Percentiles rank a stretch among this genome's conserved stretches.
Evolutionary conservation across 2,113 vertebrate species (phyloP).

Genomic region (Aleadryas rufinucha): DNA sequence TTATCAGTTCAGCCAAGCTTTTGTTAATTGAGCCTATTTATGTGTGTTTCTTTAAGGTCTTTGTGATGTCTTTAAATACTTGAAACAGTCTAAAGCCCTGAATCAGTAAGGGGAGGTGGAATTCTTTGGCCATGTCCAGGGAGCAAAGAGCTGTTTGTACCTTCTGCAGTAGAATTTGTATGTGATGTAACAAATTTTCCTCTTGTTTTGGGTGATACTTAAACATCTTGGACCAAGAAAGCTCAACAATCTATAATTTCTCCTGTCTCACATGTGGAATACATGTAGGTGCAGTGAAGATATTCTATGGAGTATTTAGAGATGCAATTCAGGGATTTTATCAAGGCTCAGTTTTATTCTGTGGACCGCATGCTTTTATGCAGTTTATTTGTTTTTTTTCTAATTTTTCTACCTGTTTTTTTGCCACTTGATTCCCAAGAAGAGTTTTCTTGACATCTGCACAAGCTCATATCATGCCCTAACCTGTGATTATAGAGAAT

Average conservation of each 20-base stretch:
- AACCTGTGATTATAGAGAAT: not conserved
- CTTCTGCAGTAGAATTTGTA: not conserved
- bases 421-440: not conserved
- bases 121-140: not conserved
- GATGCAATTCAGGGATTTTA: not conserved
- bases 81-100: not conserved
- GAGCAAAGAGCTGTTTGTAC: not conserved
- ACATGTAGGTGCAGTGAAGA: not conserved
- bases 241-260: not conserved
- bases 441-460: not conserved
- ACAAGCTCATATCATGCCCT: not conserved
- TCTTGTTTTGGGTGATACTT: not conserved
- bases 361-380: not conserved
- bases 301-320: not conserved
- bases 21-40: not conserved
- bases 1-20: not conserved
- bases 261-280: not conserved
- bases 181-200: not conserved
- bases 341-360: not conserved
- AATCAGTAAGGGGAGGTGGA: not conserved
- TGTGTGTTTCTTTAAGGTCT: not conserved
- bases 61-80: not conserved
- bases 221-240: not conserved
- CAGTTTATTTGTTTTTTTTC: not conserved
- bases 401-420: not conserved